phyloP scores from a whole-genome alignment of 2,113 vertebrate genomes.

The Neolamprologus sp. region DNA sequence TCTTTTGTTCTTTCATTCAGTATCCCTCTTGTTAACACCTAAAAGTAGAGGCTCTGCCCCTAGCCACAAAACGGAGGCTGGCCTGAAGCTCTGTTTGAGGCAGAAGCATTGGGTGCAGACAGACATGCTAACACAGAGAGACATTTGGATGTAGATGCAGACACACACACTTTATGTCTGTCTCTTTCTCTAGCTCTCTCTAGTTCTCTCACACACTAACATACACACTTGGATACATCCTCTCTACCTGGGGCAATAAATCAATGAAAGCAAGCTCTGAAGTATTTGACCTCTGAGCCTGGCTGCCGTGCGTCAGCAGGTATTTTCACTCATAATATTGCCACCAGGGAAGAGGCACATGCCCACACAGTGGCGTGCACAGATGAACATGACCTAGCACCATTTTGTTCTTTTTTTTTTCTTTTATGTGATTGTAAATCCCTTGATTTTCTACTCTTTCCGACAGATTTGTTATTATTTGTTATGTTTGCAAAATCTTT shows the following conservation, averaged over 20 bases:
- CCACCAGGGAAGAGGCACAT: slow-evolving; percentile 20
- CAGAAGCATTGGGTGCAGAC: slow-evolving; percentile 38
- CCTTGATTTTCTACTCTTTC: not conserved
- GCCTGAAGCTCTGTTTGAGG: slow-evolving; percentile 55
- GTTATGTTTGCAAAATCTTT: not conserved
- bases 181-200: not conserved
- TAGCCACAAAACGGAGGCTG: slow-evolving; percentile 48
- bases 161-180: slow-evolving; percentile 1
- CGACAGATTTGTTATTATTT: not conserved
- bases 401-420: not conserved
- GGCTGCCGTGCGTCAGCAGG: slow-evolving; percentile 55
- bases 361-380: not conserved
- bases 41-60: slow-evolving; percentile 19
- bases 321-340: slow-evolving; percentile 70
- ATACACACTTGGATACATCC: not conserved
- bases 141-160: slow-evolving; percentile 13
- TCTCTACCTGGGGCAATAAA: slow-evolving; percentile 52
- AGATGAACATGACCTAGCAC: slow-evolving; percentile 34
- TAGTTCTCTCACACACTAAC: not conserved
- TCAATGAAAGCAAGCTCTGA: slow-evolving; percentile 49
- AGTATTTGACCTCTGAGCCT: slow-evolving; percentile 58
- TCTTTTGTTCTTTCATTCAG: slow-evolving; percentile 47
- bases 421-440: not conserved
- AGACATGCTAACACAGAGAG: slow-evolving; percentile 24
- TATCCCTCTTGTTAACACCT: slow-evolving; percentile 40